Evolutionary conservation across 2,113 vertebrate genomes (phyloP).

Genomic region (Sigmodon hispidus): DNA sequence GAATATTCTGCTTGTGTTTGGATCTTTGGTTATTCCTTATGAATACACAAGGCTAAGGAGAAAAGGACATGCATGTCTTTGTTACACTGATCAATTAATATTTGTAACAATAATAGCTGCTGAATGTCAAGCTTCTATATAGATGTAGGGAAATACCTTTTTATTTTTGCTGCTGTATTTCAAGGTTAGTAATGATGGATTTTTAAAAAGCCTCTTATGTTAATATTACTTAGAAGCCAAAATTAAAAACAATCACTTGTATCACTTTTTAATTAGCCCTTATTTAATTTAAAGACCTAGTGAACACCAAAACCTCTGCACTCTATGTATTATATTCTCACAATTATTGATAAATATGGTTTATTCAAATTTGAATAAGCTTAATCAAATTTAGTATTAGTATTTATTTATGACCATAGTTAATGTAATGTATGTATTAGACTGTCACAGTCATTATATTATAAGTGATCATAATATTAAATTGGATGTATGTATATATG

Average conservation of each 20-base stretch:
- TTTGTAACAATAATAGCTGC: neutral
- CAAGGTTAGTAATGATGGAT: neutral
- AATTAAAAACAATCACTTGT: neutral
- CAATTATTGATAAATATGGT: neutral
- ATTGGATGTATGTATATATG: neutral
- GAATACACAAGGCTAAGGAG: neutral
- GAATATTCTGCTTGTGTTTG: neutral
- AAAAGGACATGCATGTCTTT: neutral
- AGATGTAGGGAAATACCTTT: neutral
- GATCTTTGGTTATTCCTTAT: neutral
- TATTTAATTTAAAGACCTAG: neutral
- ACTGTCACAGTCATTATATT: neutral
- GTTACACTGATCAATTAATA: neutral
- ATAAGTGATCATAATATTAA: neutral
- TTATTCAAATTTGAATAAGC: slow-evolving; percentile 22
- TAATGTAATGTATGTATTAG: neutral
- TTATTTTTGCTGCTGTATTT: neutral
- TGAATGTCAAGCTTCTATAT: neutral
- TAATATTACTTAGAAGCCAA: neutral
- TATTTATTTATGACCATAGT: neutral
- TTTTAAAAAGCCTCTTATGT: neutral
- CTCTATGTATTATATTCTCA: neutral
- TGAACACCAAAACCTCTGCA: neutral
- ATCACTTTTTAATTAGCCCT: neutral
- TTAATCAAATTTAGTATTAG: neutral